A percentile compares a stretch with the other conserved stretches of the same genome.
Evolutionary conservation across 2,113 vertebrate genomes (phyloP).

Genomic region (Austrofundulus limnaeus): DNA sequence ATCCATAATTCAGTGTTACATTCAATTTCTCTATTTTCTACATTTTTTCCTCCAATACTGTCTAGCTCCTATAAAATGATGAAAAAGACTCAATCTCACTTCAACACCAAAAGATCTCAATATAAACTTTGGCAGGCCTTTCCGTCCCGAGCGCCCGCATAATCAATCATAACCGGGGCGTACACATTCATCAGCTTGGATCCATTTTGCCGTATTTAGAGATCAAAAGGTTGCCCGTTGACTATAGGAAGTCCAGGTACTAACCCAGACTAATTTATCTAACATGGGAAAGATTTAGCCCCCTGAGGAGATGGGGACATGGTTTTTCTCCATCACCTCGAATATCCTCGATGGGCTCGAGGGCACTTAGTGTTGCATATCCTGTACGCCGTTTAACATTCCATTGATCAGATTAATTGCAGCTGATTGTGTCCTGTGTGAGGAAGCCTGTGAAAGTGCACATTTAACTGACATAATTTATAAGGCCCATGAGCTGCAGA

Average conservation of each 20-base stretch:
- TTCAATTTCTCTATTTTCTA: neutral
- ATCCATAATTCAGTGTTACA: neutral
- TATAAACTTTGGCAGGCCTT: slow-evolving; percentile 71
- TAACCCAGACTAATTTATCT: slow-evolving; percentile 86
- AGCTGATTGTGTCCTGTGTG: slow-evolving; percentile 73
- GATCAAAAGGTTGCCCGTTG: slow-evolving; percentile 78
- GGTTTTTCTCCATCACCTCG: slow-evolving; percentile 72
- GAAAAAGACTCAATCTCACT: slow-evolving; percentile 27
- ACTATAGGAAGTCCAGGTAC: slow-evolving; percentile 85
- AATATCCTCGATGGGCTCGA: slow-evolving; percentile 71
- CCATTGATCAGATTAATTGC: slow-evolving; percentile 79
- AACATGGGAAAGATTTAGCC: slow-evolving; percentile 85
- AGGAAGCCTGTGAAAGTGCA: slow-evolving; percentile 63
- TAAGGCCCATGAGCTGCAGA: slow-evolving; percentile 14
- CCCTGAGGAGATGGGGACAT: slow-evolving; percentile 70
- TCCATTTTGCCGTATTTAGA: slow-evolving; percentile 77
- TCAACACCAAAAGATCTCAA: slow-evolving; percentile 24
- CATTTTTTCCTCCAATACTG: neutral
- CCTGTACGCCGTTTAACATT: slow-evolving; percentile 75
- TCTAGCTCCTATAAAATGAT: slow-evolving; percentile 1
- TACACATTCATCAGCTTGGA: slow-evolving; percentile 77
- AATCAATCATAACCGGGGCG: slow-evolving; percentile 76
- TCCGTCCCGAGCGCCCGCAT: slow-evolving; percentile 57
- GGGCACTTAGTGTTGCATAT: slow-evolving; percentile 72
- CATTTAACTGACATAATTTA: slow-evolving; percentile 51